These are phyloP conservation scores for Neomorphus geoffroyi DNA, from an alignment of 2,797 vertebrate genomes.

Conservation along the genomic window DNA sequence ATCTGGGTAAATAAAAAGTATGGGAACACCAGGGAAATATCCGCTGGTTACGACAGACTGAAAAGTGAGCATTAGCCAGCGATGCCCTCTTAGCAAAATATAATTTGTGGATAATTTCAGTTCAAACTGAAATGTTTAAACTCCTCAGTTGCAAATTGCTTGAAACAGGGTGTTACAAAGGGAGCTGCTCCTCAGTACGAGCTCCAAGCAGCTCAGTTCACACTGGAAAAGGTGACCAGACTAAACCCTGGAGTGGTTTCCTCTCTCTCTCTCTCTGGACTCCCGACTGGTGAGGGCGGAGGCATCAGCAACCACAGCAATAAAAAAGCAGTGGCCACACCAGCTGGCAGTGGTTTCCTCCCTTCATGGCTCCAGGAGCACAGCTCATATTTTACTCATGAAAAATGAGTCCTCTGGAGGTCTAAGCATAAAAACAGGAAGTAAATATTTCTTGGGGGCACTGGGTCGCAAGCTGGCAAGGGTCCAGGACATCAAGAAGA, in stretches of 20 bases:
- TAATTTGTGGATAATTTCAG: not conserved
- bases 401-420: conserved; percentile 56
- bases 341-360: conserved; percentile 68
- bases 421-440: conserved; percentile 68
- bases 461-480: not conserved
- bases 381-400: conserved; percentile 80
- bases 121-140: not conserved
- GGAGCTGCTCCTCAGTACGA: not conserved
- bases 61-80: not conserved
- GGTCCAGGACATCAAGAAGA: not conserved
- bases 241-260: not conserved
- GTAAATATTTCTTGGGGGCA: conserved; percentile 68
- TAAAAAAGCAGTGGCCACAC: conserved; percentile 49
- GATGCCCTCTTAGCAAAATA: not conserved
- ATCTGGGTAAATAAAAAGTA: not conserved
- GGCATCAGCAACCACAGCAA: conserved; percentile 68
- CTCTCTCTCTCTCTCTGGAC: not conserved
- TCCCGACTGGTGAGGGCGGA: not conserved
- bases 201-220: not conserved
- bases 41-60: not conserved
- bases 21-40: not conserved
- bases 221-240: not conserved
- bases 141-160: not conserved
- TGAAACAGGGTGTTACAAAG: not conserved
- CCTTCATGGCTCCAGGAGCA: conserved; percentile 30